Evolutionary conservation across 2,888 invertebrate genomes (phyloP), one percentile per base, ranked within the genome.

Genomic region (Drosophila silvestris): DNA sequence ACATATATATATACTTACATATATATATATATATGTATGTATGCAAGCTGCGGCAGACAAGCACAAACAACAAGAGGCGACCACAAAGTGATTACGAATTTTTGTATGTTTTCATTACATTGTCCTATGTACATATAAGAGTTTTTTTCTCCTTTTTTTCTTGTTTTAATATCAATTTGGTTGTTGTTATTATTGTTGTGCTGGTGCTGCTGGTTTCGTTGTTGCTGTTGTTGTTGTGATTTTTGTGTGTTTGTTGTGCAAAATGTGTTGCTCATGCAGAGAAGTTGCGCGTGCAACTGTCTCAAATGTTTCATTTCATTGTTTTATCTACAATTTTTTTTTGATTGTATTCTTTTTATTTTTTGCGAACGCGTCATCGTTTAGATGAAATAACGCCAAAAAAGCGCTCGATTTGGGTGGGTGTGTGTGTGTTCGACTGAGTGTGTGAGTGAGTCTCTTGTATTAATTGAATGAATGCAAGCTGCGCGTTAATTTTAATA

Each of bases 41-140:
- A 67, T 62, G 67, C 64, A 68, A 75, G 67, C 61, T 59, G 61
- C 69, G 35, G 51, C 39, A 58, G 60, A 56, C 33, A 60, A 77
- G 33, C 54, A 65, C 39, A 58, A 62, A 41, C 30, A 57, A 19
- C 52, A 58, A 58, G 61, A 69, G 59, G 64, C 75, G 65, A 52
- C 59, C 39, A 63, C 54, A 71, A 72, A 85, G 83, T 83, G 83
- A 85, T 85, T 80, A 80, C 89, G 78, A 85, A 73, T 78, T 75
- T 80, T 75, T 80, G 69, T 70, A 70, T 78, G 75, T 79, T 72
- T 75, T 77, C 30, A 44, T 59, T 72, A 26, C 60, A 60, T 62
- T 78, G 58, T 47, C 33, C 59, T 41, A 54, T 57, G 32, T 63
- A 52, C 56, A 79, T 59, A 62, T 56, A 70, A 68, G 50, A 52